Evolutionary conservation across 2,888 invertebrate species (phyloP).

Genomic region (Mesorhabditis sp.): DNA sequence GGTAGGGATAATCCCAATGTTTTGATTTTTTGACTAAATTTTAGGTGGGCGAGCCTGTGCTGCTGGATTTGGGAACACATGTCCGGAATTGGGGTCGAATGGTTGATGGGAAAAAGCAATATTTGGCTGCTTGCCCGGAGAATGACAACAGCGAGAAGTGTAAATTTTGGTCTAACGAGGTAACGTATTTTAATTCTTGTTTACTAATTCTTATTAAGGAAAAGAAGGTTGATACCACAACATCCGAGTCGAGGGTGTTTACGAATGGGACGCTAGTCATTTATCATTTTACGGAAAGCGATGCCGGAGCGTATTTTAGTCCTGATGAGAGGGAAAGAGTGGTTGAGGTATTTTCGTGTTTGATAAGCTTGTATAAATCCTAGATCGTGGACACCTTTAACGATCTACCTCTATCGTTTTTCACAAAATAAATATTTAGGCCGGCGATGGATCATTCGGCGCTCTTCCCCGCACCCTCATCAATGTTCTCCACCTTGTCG

Average conservation of each 20-base stretch:
- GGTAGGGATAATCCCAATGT: too few relatives aligned
- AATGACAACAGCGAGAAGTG: background rate
- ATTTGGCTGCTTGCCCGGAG: background rate
- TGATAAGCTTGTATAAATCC: background rate
- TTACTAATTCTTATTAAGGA: background rate
- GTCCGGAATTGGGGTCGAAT: conserved; percentile 22
- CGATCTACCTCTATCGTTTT: background rate
- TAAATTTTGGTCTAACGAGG: conserved; percentile 10
- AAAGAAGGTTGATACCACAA: background rate
- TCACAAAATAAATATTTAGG: background rate
- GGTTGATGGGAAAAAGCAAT: conserved; percentile 20
- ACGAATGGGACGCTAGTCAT: conserved; percentile 29
- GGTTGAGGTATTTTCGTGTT: background rate
- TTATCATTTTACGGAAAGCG: conserved; percentile 18
- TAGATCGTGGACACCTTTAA: background rate
- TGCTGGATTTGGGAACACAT: conserved; percentile 24
- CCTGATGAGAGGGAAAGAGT: conserved; percentile 29
- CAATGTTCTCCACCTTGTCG: background rate
- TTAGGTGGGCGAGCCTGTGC: conserved; percentile 21
- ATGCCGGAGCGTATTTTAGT: conserved; percentile 29
- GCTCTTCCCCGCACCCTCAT: background rate
- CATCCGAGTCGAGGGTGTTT: conserved; percentile 13
- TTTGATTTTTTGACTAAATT: background rate
- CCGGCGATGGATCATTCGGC: background rate
- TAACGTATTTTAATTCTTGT: background rate